These are phyloP conservation scores for Acanthiza pusilla DNA, from an alignment of 2,797 vertebrate species.

Conservation along the genomic window DNA sequence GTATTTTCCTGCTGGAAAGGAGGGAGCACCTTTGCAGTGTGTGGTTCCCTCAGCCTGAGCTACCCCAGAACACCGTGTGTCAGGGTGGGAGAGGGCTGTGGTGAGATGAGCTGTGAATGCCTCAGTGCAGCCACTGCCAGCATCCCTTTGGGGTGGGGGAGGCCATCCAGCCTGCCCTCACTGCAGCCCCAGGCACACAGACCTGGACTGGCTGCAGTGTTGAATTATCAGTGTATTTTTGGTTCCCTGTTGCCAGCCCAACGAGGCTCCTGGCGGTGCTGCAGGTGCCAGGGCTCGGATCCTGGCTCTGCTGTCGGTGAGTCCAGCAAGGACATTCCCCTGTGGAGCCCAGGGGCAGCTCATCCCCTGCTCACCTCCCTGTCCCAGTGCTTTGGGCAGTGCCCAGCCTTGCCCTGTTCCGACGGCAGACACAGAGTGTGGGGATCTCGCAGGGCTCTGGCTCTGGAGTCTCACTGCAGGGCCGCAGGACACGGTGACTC, in stretches of 20 bases:
- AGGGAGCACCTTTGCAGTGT: not conserved
- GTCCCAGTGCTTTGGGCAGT: not conserved
- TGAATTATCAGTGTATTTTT: not conserved
- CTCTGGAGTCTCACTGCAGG: not conserved
- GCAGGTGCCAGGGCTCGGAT: not conserved
- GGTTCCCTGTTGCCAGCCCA: not conserved
- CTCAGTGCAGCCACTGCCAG: not conserved
- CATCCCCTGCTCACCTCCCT: accelerated
- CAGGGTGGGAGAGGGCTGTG: not conserved
- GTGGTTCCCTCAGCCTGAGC: not conserved
- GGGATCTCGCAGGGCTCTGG: not conserved
- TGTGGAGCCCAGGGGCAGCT: not conserved
- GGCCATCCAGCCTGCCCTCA: not conserved
- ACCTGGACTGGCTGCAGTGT: too few relatives aligned
- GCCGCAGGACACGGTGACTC: not conserved
- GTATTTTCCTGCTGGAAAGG: not conserved
- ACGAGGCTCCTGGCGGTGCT: not conserved
- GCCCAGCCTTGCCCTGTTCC: not conserved
- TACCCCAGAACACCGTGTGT: accelerated
- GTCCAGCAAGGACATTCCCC: not conserved
- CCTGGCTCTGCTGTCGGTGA: not conserved
- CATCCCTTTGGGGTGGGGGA: not conserved
- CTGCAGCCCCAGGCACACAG: not conserved
- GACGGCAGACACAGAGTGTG: not conserved
- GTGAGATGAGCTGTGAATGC: not conserved